These are phyloP conservation scores for Drosophila melanogaster DNA, from an alignment of 1,140 invertebrate genomes.

Conservation along the genomic window DNA sequence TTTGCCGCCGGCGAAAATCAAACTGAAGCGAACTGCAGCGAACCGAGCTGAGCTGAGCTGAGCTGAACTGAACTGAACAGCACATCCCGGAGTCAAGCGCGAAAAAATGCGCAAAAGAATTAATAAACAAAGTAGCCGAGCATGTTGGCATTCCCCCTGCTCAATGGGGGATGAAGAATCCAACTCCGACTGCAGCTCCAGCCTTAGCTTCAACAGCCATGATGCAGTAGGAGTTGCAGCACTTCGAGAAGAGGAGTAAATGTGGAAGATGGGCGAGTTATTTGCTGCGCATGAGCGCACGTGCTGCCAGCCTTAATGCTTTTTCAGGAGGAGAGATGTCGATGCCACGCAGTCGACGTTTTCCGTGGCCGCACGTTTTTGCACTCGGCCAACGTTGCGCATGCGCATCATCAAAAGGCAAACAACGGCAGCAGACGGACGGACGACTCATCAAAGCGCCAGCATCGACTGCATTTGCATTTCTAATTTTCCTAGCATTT, in stretches of 20 bases:
- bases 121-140: conserved; percentile 80
- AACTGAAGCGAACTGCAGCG: conserved; percentile 26
- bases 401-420: conserved; percentile 78
- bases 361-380: conserved; percentile 76
- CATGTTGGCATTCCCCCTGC: conserved; percentile 69
- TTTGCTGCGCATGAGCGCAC: conserved; percentile 81
- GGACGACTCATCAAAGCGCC: conserved; percentile 47
- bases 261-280: conserved; percentile 55
- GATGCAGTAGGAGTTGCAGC: conserved; percentile 23
- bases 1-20: conserved; percentile 62
- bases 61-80: conserved; percentile 13
- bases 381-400: conserved; percentile 60
- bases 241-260: background rate
- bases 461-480: conserved; percentile 71
- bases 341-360: conserved; percentile 33
- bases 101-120: conserved; percentile 82
- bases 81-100: conserved; percentile 56
- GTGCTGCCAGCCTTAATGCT: conserved; percentile 73
- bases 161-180: conserved; percentile 26
- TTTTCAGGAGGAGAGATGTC: conserved; percentile 23
- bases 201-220: background rate
- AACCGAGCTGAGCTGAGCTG: background rate
- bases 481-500: conserved; percentile 69
- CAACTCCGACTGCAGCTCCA: conserved; percentile 16
- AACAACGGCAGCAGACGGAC: conserved; percentile 24